phyloP scores from a whole-genome alignment of 2,797 vertebrate species.

The Heliangelus exortis region DNA sequence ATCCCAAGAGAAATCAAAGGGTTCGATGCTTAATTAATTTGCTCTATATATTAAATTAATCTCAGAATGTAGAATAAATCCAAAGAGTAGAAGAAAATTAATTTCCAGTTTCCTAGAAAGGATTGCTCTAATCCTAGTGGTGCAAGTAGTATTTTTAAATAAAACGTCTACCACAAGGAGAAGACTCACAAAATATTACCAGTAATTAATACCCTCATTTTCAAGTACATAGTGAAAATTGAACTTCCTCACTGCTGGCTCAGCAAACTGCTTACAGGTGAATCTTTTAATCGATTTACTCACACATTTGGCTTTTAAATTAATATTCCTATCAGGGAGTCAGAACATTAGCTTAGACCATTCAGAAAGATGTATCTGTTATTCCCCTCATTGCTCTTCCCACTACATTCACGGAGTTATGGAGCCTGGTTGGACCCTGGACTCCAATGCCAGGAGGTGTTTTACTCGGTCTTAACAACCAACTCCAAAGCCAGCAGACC shows the following conservation, averaged over 20 bases:
- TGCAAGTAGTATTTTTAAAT: constrained; percentile 24
- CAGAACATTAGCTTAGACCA: not conserved
- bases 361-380: not conserved
- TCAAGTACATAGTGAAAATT: not conserved
- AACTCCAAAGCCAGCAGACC: not conserved
- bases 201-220: constrained; percentile 48
- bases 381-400: not conserved
- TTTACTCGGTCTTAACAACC: not conserved
- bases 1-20: constrained; percentile 24
- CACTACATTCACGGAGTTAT: not conserved
- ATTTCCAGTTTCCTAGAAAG: constrained; percentile 11
- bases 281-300: constrained; percentile 52
- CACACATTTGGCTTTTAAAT: constrained; percentile 12
- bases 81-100: constrained; percentile 8
- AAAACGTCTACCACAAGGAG: not conserved
- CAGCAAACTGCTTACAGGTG: constrained; percentile 26
- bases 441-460: not conserved
- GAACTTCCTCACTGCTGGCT: constrained; percentile 35
- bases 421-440: not conserved
- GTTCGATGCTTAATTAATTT: constrained; percentile 13
- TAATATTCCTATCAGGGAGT: constrained; percentile 2
- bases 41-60: not conserved
- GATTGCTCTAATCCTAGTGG: not conserved
- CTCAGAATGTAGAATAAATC: constrained; percentile 23
- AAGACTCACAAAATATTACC: constrained; percentile 33